Conservation (phyloP, 2,113 vertebrate species). For the Thymallus thymallus region DNA sequence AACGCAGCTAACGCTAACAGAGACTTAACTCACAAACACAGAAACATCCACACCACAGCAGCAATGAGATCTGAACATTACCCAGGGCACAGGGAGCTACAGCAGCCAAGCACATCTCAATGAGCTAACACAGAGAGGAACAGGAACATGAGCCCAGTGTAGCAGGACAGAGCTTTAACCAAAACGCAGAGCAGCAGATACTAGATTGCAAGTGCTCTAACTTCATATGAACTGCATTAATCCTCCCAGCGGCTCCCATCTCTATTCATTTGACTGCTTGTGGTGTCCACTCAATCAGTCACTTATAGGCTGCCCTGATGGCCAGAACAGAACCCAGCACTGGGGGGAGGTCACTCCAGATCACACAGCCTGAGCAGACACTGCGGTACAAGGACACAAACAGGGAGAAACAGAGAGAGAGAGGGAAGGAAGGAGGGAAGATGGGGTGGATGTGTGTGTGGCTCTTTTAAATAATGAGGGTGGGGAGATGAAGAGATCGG, state of each 20-base stretch:
- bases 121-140: conserved; percentile 18
- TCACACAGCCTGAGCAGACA: conserved; percentile 61
- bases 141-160: conserved; percentile 9
- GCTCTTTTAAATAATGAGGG: conserved; percentile 49
- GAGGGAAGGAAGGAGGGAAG: no score
- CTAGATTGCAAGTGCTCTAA: conserved; percentile 36
- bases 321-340: conserved; percentile 38
- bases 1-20: conserved; percentile 1
- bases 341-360: conserved; percentile 37
- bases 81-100: conserved; percentile 3
- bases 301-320: conserved; percentile 53
- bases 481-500: conserved; percentile 17
- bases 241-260: conserved; percentile 59
- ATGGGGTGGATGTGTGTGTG: conserved; percentile 37
- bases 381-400: conserved; percentile 56
- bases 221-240: conserved; percentile 59
- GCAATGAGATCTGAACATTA: conserved; percentile 24
- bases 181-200: conserved; percentile 28
- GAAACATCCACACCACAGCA: conserved; percentile 9
- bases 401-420: not conserved
- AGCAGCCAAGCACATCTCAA: conserved; percentile 8
- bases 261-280: conserved; percentile 66
- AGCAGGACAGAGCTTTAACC: conserved; percentile 23
- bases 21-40: conserved; percentile 25
- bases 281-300: conserved; percentile 66